Evolutionary conservation across 2,113 vertebrate genomes (phyloP), one percentile per base, ranked within the genome.

Genomic region (Patagioenas fasciata): DNA sequence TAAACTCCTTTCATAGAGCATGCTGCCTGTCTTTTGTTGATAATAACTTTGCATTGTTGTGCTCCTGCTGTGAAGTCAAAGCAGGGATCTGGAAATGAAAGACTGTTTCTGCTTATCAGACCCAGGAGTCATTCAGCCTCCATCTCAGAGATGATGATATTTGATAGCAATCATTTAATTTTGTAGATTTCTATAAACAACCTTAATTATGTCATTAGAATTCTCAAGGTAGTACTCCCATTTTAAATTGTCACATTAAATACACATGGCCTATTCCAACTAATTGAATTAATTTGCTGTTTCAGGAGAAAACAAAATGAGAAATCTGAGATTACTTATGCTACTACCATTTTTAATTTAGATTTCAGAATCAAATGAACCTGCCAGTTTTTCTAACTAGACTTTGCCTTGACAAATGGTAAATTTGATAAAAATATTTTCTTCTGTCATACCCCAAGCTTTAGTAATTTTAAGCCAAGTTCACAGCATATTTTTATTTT

Each of bases 211-310:
- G 2, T 48, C 9, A 64, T 91, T 85, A 65, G 70, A 74, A 91
- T 70, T 94, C 93, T 95, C 53, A 75, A 71, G 56, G 73, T 91
- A 94, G 31, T 38, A 67, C 24, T 78, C 58, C 44, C 48, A 26
- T 58, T 95, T 93, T 67, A 85, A 78, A 94, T 91, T 74, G 64
- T 65, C 81, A 25, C 66, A 92, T 92, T 92, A 94, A 92, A 69
- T 64, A 88, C 1, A 2, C 64, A 71, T 87, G 51, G 51, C 40
- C n/a, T 95, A 69, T 78, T 96, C 54, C 51, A 80, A 62, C 34
- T 91, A 91, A 91, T 88, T 91, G 66, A 89, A 89, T 92, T 91
- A 67, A 93, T 94, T 93, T 95, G 14, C 31, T 87, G 10, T 75
- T 83, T 85, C 58, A 82, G 64, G 10, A 88, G 40, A 79, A 92